A percentile compares a stretch with the other conserved stretches of the same genome.
Evolutionary conservation across 2,888 invertebrate species (phyloP).

Genomic region (Dascillus cervinus): DNA sequence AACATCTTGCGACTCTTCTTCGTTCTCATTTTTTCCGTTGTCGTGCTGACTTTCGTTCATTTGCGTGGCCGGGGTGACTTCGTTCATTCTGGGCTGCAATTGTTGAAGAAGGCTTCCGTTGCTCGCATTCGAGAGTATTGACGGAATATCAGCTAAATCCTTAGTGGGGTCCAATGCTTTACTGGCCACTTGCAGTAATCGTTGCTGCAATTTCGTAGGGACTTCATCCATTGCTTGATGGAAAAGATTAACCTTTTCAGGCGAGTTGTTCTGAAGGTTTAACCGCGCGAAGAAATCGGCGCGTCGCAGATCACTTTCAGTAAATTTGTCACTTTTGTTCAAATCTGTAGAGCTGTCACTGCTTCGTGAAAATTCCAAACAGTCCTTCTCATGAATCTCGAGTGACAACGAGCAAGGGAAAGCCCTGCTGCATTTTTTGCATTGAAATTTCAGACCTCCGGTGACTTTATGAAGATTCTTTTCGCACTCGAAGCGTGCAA

Average conservation of each 20-base stretch:
- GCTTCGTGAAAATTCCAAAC: constrained; percentile 31
- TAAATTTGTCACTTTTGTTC: constrained; percentile 27
- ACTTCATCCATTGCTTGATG: constrained; percentile 10
- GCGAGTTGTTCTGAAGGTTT: constrained; percentile 64
- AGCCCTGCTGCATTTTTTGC: constrained; percentile 61
- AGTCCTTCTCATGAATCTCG: constrained; percentile 57
- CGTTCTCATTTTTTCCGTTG: constrained; percentile 21
- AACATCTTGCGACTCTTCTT: constrained; percentile 72
- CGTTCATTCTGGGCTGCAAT: constrained; percentile 45
- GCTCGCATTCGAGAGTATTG: constrained; percentile 72
- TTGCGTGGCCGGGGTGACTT: constrained; percentile 29
- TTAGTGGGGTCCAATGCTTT: constrained; percentile 52
- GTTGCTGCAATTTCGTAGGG: constrained; percentile 27
- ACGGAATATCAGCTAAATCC: constrained; percentile 80
- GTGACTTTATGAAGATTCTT: constrained; percentile 53
- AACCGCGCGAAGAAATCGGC: constrained; percentile 77
- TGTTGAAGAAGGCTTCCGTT: constrained; percentile 59
- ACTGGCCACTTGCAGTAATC: constrained; percentile 25
- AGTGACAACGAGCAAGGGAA: constrained; percentile 63
- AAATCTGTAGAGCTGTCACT: constrained; percentile 32
- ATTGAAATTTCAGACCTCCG: constrained; percentile 55
- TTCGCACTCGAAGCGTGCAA: constrained; percentile 67
- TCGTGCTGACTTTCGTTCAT: constrained; percentile 19
- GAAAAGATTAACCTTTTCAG: constrained; percentile 7
- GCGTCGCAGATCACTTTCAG: constrained; percentile 55